A percentile compares a stretch with the other conserved stretches of the same genome.
These are phyloP conservation scores for Galaxias olidus DNA, from an alignment of 2,797 vertebrate genomes.

Conservation along the genomic window DNA sequence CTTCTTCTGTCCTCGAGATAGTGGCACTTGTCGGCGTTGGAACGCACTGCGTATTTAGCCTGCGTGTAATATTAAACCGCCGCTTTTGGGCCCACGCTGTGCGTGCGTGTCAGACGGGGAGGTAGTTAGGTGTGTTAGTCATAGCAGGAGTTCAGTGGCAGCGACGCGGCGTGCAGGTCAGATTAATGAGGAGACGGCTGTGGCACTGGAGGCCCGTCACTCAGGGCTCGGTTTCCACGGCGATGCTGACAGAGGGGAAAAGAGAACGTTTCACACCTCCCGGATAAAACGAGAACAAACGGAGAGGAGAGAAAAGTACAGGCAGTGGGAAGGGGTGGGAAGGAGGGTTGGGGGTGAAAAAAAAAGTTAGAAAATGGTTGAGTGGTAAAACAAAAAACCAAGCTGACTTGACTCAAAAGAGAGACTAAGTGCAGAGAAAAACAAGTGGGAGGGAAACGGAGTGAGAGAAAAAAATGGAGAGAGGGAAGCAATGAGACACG, in stretches of 20 bases:
- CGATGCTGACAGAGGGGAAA: constrained; percentile 69
- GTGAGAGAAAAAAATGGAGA: not conserved
- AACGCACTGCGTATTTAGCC: not conserved
- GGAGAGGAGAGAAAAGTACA: not conserved
- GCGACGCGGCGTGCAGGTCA: constrained; percentile 26
- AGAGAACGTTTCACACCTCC: constrained; percentile 70
- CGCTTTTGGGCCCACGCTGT: not conserved
- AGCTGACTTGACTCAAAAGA: not conserved
- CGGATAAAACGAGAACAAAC: constrained; percentile 38
- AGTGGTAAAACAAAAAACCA: not conserved
- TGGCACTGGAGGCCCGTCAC: constrained; percentile 43
- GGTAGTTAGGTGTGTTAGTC: not conserved
- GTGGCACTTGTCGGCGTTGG: not conserved
- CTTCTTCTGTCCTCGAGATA: not conserved
- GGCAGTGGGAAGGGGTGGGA: too few relatives aligned
- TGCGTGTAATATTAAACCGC: too few relatives aligned
- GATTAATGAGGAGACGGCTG: constrained; percentile 56
- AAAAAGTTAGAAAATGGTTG: constrained; percentile 2
- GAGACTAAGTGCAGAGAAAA: not conserved
- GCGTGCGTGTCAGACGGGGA: not conserved
- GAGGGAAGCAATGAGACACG: not conserved
- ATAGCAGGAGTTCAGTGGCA: constrained; percentile 18
- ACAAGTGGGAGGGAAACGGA: constrained; percentile 7
- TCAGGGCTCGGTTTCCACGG: constrained; percentile 52
- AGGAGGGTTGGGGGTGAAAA: constrained; percentile 38